A percentile compares a stretch with the other conserved stretches of the same genome.
Evolutionary conservation across 2,888 invertebrate species (phyloP).

Genomic region (Colletes collaris): DNA sequence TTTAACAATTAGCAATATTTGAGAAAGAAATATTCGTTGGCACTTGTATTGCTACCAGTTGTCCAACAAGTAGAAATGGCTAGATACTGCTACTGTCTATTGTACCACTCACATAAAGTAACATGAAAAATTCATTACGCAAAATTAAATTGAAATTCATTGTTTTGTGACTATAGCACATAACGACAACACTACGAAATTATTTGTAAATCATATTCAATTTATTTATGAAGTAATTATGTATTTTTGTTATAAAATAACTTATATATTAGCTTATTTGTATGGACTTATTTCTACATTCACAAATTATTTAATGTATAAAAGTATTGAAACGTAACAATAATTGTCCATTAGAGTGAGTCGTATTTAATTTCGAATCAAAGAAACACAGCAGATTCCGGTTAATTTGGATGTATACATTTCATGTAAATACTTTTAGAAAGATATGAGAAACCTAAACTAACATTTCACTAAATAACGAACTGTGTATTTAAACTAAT

Average conservation of each 20-base stretch:
- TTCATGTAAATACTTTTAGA: no score
- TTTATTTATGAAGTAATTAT: conserved; percentile 36
- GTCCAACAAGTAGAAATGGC: conserved; percentile 33
- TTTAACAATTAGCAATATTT: conserved; percentile 44
- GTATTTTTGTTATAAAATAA: conserved; percentile 33
- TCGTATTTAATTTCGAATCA: conserved; percentile 28
- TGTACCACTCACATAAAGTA: conserved; percentile 57
- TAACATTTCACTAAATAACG: no score
- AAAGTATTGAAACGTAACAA: conserved; percentile 21
- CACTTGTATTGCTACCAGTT: conserved; percentile 35
- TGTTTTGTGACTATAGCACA: conserved; percentile 2
- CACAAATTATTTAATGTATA: conserved; percentile 29
- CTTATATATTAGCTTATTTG: conserved; percentile 35
- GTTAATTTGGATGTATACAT: no score
- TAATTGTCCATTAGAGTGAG: conserved; percentile 18
- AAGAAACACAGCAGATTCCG: not conserved
- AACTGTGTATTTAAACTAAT: no score
- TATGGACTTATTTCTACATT: conserved; percentile 27
- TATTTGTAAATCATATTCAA: conserved; percentile 25
- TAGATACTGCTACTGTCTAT: conserved; percentile 43
- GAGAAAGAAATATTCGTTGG: conserved; percentile 43
- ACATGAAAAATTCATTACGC: conserved; percentile 6
- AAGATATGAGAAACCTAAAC: no score
- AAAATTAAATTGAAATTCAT: conserved; percentile 11
- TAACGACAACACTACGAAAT: conserved; percentile 10